Percentiles rank a stretch among this genome's conserved stretches.
Conservation (phyloP, 1,140 invertebrate genomes). For the Lucilia cuprina region DNA sequence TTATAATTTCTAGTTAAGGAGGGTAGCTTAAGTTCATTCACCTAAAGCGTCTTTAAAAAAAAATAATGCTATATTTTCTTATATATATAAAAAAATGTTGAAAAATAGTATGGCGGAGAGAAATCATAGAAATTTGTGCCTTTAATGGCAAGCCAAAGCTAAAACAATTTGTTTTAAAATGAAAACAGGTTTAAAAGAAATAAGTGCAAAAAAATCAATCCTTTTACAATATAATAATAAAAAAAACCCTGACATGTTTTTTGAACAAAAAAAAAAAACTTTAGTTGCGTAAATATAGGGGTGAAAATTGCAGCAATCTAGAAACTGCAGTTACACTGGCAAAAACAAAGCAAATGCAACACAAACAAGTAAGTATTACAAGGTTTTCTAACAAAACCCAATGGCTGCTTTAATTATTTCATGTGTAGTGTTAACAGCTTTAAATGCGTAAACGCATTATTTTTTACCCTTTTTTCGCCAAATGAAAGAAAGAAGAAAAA, state of each 20-base stretch:
- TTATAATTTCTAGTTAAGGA: neutral
- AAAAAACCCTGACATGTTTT: neutral
- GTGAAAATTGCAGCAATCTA: neutral
- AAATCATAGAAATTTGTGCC: neutral
- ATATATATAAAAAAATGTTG: neutral
- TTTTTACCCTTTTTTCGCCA: neutral
- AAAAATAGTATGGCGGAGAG: neutral
- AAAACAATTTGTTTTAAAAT: neutral
- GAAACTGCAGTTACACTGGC: neutral
- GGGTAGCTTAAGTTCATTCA: neutral
- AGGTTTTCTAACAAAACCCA: neutral
- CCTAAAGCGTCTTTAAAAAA: neutral
- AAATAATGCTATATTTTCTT: neutral
- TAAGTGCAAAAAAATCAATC: neutral
- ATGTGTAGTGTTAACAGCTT: neutral
- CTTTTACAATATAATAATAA: neutral
- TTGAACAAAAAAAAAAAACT: neutral
- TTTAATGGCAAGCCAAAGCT: neutral
- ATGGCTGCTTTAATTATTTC: neutral
- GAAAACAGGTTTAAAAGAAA: neutral
- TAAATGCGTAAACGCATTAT: slow-evolving; percentile 2
- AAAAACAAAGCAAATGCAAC: neutral
- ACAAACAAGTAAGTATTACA: neutral
- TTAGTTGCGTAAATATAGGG: neutral
- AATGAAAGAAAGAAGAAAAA: too few species aligned